Percentiles rank a stretch among this genome's conserved stretches.
Conservation (phyloP, 2,888 invertebrate genomes). For the Platypus cylindrus region DNA sequence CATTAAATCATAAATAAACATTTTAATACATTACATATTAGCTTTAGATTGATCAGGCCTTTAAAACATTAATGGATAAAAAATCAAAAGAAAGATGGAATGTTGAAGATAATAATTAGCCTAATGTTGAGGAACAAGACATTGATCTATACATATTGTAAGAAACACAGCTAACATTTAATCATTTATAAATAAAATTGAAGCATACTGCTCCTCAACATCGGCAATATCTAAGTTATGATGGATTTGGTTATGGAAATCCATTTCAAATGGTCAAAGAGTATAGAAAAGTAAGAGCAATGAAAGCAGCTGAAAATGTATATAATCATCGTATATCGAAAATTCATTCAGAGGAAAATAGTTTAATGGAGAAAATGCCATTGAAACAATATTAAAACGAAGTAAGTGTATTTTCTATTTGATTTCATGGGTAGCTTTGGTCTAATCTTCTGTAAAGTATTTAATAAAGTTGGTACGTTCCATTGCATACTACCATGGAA, state of each 20-base stretch:
- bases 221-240: constrained; percentile 67
- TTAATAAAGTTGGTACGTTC: no score
- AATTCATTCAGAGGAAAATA: constrained; percentile 44
- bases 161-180: constrained; percentile 2
- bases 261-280: constrained; percentile 69
- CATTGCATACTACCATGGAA: no score
- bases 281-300: constrained; percentile 53
- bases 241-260: constrained; percentile 67
- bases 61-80: constrained; percentile 54
- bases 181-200: constrained; percentile 19
- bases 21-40: neutral
- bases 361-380: constrained; percentile 47
- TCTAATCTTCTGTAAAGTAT: no score
- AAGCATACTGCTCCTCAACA: constrained; percentile 83
- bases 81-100: constrained; percentile 47
- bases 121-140: constrained; percentile 43
- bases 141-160: constrained; percentile 40
- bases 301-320: constrained; percentile 56
- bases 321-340: constrained; percentile 48
- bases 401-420: no score
- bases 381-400: constrained; percentile 62
- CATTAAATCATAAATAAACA: constrained; percentile 1
- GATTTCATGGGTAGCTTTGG: neutral
- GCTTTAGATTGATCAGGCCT: constrained; percentile 56
- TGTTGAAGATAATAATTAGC: constrained; percentile 35